These are phyloP conservation scores for Trachelus stipa DNA, from an alignment of 2,888 invertebrate species.

Conservation along the genomic window DNA sequence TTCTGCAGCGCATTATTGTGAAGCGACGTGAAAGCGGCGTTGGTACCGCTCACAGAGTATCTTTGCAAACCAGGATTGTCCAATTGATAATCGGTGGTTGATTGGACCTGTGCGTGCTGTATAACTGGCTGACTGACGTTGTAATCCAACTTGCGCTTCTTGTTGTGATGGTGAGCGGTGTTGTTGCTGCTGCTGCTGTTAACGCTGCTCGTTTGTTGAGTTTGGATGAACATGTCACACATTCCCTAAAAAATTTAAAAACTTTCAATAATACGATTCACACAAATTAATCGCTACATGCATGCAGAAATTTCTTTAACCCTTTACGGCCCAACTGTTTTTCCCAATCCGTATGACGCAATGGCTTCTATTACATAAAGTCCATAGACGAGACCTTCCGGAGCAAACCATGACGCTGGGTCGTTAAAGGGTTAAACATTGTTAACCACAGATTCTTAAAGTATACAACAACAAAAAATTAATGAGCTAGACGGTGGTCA, in stretches of 20 bases:
- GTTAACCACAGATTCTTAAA: neutral
- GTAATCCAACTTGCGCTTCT: slow-evolving; percentile 68
- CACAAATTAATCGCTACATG: neutral
- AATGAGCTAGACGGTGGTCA: neutral
- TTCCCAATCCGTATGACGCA: neutral
- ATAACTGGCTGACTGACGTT: slow-evolving; percentile 64
- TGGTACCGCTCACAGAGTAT: slow-evolving; percentile 61
- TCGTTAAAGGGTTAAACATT: neutral
- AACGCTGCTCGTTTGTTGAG: slow-evolving; percentile 72
- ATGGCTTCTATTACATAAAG: neutral
- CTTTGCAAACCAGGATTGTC: slow-evolving; percentile 64
- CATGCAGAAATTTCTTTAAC: neutral
- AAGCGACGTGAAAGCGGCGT: slow-evolving; percentile 61
- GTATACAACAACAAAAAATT: neutral
- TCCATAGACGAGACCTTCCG: too few relatives aligned
- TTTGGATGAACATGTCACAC: slow-evolving; percentile 88
- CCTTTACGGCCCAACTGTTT: neutral
- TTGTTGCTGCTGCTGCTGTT: slow-evolving; percentile 64
- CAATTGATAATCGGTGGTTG: slow-evolving; percentile 66
- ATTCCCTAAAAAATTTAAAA: slow-evolving; percentile 74
- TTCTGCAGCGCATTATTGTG: slow-evolving; percentile 65
- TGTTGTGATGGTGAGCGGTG: slow-evolving; percentile 64
- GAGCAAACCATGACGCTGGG: neutral
- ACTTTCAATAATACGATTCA: neutral
- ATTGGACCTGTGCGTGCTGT: slow-evolving; percentile 65